Conservation (phyloP, 2,113 vertebrate species). For the Rhynchomys soricoides region DNA sequence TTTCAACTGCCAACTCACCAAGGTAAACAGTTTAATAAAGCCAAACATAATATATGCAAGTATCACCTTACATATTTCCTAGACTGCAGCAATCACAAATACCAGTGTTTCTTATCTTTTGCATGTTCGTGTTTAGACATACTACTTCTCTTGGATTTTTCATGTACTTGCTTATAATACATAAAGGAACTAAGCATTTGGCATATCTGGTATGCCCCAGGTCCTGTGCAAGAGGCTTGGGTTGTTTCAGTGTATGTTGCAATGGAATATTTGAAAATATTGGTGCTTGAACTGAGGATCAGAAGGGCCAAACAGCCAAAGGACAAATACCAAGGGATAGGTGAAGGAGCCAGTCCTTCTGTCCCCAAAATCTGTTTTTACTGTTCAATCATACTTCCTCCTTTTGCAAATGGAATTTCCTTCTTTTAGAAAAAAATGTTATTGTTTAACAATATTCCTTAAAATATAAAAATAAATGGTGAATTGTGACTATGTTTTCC, state of each 20-base stretch:
- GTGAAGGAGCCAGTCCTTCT: not conserved
- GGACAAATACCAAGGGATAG: not conserved
- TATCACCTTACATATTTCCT: not conserved
- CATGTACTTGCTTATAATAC: not conserved
- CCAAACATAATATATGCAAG: not conserved
- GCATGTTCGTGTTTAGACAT: not conserved
- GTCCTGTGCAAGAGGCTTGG: not conserved
- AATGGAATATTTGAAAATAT: not conserved
- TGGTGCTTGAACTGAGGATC: no score
- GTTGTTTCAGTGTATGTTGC: not conserved
- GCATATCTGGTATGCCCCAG: not conserved
- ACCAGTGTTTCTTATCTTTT: not conserved
- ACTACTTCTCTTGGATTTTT: not conserved
- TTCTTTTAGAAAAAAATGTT: not conserved
- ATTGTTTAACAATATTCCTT: not conserved
- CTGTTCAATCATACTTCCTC: not conserved
- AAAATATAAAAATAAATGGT: not conserved
- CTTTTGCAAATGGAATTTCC: not conserved
- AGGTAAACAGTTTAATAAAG: not conserved
- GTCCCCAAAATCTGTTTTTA: not conserved
- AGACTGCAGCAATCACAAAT: not conserved
- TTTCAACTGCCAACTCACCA: conserved; percentile 21
- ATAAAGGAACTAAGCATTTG: not conserved
- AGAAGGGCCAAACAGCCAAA: no score
- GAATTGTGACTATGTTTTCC: not conserved